phyloP scores from a whole-genome alignment of 1,140 invertebrate species.

The Tetramorium simillimum region DNA sequence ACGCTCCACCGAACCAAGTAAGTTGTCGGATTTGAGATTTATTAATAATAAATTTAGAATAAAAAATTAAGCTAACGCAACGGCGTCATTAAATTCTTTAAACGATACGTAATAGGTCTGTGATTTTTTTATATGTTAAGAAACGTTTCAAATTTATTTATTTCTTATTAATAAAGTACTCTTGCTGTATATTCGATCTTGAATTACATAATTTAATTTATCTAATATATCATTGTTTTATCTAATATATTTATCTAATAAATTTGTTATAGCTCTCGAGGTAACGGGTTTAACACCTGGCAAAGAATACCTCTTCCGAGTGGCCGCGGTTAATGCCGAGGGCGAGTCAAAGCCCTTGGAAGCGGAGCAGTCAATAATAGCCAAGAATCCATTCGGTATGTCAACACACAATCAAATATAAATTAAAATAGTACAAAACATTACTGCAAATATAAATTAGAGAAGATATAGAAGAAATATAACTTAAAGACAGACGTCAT shows the following conservation, averaged over 20 bases:
- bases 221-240: neutral
- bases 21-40: slow-evolving; percentile 52
- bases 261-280: slow-evolving; percentile 87
- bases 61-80: neutral
- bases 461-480: neutral
- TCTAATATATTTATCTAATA: neutral
- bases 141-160: neutral
- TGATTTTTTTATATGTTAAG: neutral
- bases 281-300: slow-evolving; percentile 95
- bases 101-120: neutral
- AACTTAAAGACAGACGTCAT: neutral
- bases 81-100: neutral
- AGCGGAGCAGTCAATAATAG: slow-evolving; percentile 93
- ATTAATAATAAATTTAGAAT: neutral
- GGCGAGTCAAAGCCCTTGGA: slow-evolving; percentile 98
- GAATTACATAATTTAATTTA: neutral
- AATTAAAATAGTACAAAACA: neutral
- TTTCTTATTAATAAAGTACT: neutral
- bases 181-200: neutral
- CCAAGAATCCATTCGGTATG: slow-evolving; percentile 97
- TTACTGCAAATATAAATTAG: neutral
- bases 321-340: slow-evolving; percentile 97
- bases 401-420: neutral
- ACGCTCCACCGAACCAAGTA: slow-evolving; percentile 92
- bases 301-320: slow-evolving; percentile 97